phyloP scores from a whole-genome alignment of 2,797 vertebrate genomes.

The Enteromius anoplus region DNA sequence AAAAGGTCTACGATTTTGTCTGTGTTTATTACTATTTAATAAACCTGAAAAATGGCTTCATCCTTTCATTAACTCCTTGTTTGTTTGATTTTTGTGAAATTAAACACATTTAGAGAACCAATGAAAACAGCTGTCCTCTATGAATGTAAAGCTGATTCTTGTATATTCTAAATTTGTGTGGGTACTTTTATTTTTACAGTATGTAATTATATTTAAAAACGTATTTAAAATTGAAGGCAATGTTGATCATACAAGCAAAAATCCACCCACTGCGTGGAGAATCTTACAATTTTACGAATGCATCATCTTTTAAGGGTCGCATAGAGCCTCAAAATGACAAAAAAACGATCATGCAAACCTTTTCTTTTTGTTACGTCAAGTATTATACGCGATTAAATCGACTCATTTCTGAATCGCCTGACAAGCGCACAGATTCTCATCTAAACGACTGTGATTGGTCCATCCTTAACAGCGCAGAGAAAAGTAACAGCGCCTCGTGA shows the following conservation, averaged over 20 bases:
- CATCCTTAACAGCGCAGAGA: not conserved
- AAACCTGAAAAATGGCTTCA: constrained; percentile 77
- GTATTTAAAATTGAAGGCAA: not conserved
- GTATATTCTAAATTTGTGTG: not conserved
- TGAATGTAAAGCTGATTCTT: not conserved
- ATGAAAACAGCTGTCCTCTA: not conserved
- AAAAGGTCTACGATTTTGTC: constrained; percentile 82
- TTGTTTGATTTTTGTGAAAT: not conserved
- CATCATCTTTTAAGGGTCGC: not conserved
- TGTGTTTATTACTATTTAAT: constrained; percentile 90
- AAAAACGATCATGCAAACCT: not conserved
- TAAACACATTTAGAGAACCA: not conserved
- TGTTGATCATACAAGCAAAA: not conserved
- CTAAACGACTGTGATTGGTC: not conserved
- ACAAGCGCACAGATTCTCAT: not conserved
- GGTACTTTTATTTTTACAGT: not conserved
- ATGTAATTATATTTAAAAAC: not conserved
- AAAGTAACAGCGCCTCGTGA: not conserved
- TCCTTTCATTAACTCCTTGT: not conserved
- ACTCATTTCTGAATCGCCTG: not conserved
- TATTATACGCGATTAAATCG: not conserved
- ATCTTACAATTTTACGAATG: not conserved
- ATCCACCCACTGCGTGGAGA: not conserved
- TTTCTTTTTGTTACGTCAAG: not conserved
- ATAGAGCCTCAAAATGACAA: not conserved